Base-by-base conservation (phyloP, 1,140 invertebrate genomes). In the Archivesica marissinica region DNA sequence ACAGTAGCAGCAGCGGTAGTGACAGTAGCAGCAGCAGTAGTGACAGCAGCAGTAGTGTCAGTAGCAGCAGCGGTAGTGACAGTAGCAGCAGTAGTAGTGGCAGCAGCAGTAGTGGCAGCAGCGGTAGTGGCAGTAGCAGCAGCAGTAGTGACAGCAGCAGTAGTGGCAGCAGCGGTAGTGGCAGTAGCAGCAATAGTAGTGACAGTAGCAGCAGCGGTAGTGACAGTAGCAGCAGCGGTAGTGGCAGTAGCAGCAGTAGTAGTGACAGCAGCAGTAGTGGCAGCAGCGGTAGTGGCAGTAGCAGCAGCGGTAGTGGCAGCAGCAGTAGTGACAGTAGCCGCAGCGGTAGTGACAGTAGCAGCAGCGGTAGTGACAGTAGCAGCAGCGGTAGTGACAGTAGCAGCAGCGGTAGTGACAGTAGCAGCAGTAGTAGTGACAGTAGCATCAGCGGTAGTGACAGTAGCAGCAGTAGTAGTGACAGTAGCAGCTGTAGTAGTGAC, bases 101-200 rank as follows among this genome's bases (percentile, higher is more conserved):
- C 25, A 33, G 38, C 20, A 72, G 30, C 20, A 72, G 68, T 20
- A 41, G 38, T 0, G 17, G 28, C 39, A 33, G 38, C 11, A 33
- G 68, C 39, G 20, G 28, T 41, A 72, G 68, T 20, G 17, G 68
- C 0, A 30, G 38, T 41, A 72, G 68, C 25, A 72, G 68, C 20
- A 72, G 68, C 20, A 72, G 68, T 15, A 72, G 68, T 15, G 39
- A 35, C 9, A 72, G 68, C 28, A 72, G 68, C 20, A 72, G 68
- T 15, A 72, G 68, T 20, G 39, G 38, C 9, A 72, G 68, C 9
- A 72, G 38, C 20, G 39, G 38, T 15, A 72, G 68, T 38, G 39
- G 11, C 28, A 35, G 7, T 35, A 35, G 7, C 28, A 35, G 17
- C 28, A 35, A 13, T 17, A 72, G 68, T 15, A 72, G 68, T 11